A percentile compares a stretch with the other conserved stretches of the same genome.
Conservation (phyloP, 2,888 invertebrate species). For the Pristionchus exspectatus region DNA sequence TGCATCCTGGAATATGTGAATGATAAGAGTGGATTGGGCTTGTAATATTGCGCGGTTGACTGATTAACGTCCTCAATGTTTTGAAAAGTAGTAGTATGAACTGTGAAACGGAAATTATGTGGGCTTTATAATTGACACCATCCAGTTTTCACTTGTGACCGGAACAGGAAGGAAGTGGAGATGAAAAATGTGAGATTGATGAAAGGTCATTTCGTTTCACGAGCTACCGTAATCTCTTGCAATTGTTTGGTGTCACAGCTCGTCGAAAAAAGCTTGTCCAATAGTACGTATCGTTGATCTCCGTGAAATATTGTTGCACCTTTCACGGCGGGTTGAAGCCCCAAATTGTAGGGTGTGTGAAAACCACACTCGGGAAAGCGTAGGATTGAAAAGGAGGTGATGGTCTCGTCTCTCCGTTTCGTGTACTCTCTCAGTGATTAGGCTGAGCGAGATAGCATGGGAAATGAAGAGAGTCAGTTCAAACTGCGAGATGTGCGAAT, state of each 20-base stretch:
- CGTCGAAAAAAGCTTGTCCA: no score
- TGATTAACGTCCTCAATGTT: neutral
- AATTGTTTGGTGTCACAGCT: neutral
- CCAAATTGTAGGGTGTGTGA: neutral
- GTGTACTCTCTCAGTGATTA: neutral
- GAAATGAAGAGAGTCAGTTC: neutral
- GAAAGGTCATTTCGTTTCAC: neutral
- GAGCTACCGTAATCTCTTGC: neutral
- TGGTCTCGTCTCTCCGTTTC: neutral
- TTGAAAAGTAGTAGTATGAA: neutral
- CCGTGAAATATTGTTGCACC: neutral
- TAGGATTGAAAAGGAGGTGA: neutral
- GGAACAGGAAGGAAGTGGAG: neutral
- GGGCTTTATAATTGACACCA: neutral
- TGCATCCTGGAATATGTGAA: no score
- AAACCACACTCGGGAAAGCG: neutral
- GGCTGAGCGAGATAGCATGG: neutral
- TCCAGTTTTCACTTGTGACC: neutral
- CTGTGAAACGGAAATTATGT: neutral
- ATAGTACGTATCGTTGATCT: neutral
- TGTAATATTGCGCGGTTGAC: neutral
- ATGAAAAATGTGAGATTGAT: neutral
- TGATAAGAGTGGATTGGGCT: neutral
- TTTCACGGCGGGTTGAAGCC: neutral
- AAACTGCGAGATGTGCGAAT: neutral